A percentile compares a stretch with the other conserved stretches of the same genome.
Evolutionary conservation across 2,888 invertebrate species (phyloP).

Genomic region (Malacosoma neustria): DNA sequence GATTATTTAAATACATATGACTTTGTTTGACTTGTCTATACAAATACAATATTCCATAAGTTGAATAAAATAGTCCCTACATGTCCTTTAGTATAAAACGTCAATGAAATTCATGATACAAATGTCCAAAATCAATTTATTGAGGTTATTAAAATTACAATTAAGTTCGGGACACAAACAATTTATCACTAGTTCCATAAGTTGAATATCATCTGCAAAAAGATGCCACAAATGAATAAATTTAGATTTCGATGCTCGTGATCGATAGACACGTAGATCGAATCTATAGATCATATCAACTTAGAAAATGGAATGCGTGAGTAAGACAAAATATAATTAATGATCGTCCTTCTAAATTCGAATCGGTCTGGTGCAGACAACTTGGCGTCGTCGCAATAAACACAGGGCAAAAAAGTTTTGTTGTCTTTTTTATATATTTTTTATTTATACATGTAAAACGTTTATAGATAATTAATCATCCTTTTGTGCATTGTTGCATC

Average conservation of each 20-base stretch:
- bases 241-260: conserved; percentile 66
- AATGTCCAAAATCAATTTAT: not conserved
- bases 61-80: no score
- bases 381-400: conserved; percentile 70
- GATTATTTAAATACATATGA: no score
- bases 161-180: conserved; percentile 33
- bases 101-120: no score
- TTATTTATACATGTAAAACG: conserved; percentile 56
- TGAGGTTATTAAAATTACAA: conserved; percentile 37
- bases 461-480: conserved; percentile 67
- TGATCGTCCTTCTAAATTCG: conserved; percentile 66
- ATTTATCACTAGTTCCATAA: conserved; percentile 40
- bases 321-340: conserved; percentile 76
- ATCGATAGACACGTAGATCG: conserved; percentile 71
- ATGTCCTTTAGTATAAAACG: no score
- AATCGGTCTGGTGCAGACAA: conserved; percentile 70
- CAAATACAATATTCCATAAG: no score
- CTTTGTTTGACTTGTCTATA: no score
- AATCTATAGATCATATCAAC: conserved; percentile 73
- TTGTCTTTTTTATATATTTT: conserved; percentile 44
- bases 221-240: conserved; percentile 70
- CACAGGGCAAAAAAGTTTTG: conserved; percentile 63
- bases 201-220: conserved; percentile 64
- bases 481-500: conserved; percentile 58
- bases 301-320: conserved; percentile 72